Percentiles rank a stretch among this genome's conserved stretches.
phyloP scores from a whole-genome alignment of 2,113 vertebrate species.

The Tachysurus vachellii region DNA sequence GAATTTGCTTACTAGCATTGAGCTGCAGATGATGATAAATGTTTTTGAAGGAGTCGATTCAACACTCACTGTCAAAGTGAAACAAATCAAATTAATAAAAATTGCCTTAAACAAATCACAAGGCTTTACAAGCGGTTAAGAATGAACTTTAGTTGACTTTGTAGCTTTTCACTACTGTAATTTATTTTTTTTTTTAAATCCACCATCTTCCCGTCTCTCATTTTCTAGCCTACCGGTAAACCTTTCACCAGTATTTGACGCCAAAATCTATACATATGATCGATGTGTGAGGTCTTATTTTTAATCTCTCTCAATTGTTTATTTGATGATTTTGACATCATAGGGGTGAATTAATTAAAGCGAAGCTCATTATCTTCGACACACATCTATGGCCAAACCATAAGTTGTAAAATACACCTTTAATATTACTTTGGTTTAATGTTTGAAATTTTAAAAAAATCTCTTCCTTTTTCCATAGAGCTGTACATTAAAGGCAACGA shows the following conservation, averaged over 20 bases:
- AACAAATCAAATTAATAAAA: neutral
- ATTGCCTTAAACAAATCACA: neutral
- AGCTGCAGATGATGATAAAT: neutral
- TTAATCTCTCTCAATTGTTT: neutral
- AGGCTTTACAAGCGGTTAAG: neutral
- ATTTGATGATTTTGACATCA: neutral
- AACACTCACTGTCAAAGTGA: neutral
- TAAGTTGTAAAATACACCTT: neutral
- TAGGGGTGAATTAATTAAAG: neutral
- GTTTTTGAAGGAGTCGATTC: neutral
- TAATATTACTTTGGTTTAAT: neutral
- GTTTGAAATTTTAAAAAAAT: neutral
- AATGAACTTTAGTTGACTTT: neutral
- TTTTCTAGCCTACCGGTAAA: neutral
- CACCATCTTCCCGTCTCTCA: neutral
- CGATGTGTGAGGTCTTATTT: neutral
- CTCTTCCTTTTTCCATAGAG: constrained; percentile 59
- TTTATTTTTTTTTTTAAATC: too few relatives aligned
- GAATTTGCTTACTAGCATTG: neutral
- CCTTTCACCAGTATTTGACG: neutral
- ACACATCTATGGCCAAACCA: neutral
- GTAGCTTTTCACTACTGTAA: neutral
- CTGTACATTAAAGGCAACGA: constrained; percentile 80
- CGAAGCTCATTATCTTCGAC: neutral
- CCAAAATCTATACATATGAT: neutral